Base-by-base conservation (phyloP, 2,113 vertebrate genomes). In the Pagrus major region DNA sequence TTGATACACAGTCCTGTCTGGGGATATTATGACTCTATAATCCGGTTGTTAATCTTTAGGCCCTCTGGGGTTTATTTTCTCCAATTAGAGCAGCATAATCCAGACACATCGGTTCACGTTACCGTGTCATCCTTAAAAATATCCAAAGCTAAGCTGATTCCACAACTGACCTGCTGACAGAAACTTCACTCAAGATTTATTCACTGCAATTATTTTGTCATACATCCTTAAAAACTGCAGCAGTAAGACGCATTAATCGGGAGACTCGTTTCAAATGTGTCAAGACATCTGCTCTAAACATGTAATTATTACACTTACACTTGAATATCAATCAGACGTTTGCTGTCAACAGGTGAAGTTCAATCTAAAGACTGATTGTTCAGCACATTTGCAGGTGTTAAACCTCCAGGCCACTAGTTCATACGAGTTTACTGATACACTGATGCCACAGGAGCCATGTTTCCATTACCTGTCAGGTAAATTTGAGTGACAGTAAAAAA, bases 121-220 rank as follows among this genome's bases (percentile, higher is more conserved):
- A 44, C 67, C 4, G 42, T 78, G 35, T 73, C 80, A 72, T 61
- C 73, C 51, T 27, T 27, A 46, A 12, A 8, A 66, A 31, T 61
- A 81, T 83, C 69, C 67, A 86, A 78, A 56, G 27, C 63, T 61
- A 31, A 63, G 59, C 78, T 5, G 1, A 39, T 75, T 81, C 9
- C 78, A 52, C 27, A 58, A 82, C 25, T 23, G 6, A 29, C 21
- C 31, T 27, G 21, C 69, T 76, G 84, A 86, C 83, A 85, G 71
- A 54, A 44, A 29, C 58, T 51, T 42, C 56, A 37, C 59, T 21
- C 12, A 0, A 61, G 71, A 88, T 85, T 80, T 85, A 83, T 86
- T 76, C 29, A 63, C 55, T 25, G 27, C 72, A 71, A 81, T 88
- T 88, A 86, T 37, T 72, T 85, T 80, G 86, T 92, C 81, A 83